These are phyloP conservation scores for Willisornis vidua DNA, from an alignment of 2,113 vertebrate species.

Conservation along the genomic window DNA sequence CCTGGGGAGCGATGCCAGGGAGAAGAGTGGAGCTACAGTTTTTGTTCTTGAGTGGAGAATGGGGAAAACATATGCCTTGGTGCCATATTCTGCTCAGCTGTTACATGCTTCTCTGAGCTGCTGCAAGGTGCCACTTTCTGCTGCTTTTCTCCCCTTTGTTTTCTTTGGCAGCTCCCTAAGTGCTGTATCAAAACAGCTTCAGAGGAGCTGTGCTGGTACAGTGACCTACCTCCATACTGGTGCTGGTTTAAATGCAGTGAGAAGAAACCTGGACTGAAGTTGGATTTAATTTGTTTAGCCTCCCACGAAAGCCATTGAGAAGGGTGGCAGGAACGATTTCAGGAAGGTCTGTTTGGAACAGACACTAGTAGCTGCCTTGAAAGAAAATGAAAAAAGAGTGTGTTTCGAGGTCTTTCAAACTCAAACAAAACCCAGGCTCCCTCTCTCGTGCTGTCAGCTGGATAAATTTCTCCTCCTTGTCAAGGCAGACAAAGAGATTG, in stretches of 20 bases:
- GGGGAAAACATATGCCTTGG: conserved; percentile 29
- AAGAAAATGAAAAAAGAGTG: conserved; percentile 88
- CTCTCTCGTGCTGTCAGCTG: conserved; percentile 91
- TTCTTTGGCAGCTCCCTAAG: conserved; percentile 58
- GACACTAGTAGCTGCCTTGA: conserved; percentile 6
- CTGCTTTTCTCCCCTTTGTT: conserved; percentile 56
- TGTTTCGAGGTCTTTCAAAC: conserved; percentile 80
- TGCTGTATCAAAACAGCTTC: conserved; percentile 39
- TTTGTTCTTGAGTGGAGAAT: conserved; percentile 51
- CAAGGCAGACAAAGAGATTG: conserved; percentile 86
- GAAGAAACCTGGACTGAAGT: conserved; percentile 27
- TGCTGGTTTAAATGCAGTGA: conserved; percentile 13
- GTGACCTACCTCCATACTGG: conserved; percentile 34
- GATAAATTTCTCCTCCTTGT: conserved; percentile 90
- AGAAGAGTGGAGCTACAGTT: conserved; percentile 32
- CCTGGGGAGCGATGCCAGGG: conserved; percentile 38
- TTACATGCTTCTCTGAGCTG: conserved; percentile 56
- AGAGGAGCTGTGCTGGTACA: conserved; percentile 21
- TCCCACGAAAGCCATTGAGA: neutral
- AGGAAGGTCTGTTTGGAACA: neutral
- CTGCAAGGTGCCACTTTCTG: conserved; percentile 61
- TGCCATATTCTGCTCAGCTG: neutral
- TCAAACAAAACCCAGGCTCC: conserved; percentile 81
- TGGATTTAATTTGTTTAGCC: neutral
- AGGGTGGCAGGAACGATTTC: neutral